Percentiles rank a stretch among this genome's conserved stretches.
These are phyloP conservation scores for Caenorhabditis afra DNA, from an alignment of 2,888 invertebrate genomes.

Conservation along the genomic window DNA sequence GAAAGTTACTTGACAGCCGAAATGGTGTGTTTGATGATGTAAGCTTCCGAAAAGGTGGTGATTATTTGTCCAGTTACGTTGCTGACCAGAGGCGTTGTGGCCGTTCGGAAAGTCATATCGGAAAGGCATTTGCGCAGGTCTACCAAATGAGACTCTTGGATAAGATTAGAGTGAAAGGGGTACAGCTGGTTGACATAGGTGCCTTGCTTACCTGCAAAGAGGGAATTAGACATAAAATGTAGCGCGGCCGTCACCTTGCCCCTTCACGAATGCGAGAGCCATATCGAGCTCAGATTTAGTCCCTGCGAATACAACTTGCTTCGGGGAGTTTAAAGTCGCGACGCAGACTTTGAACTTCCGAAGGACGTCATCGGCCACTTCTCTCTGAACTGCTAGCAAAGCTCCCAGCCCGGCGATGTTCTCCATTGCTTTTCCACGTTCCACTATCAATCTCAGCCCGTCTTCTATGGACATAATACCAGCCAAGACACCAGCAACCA, in stretches of 20 bases:
- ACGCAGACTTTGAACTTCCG: constrained; percentile 59
- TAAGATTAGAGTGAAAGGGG: constrained; percentile 73
- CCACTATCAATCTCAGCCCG: constrained; percentile 63
- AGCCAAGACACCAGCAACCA: constrained; percentile 65
- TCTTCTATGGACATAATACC: constrained; percentile 69
- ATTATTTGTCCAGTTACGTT: constrained; percentile 68
- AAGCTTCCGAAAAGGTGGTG: constrained; percentile 58
- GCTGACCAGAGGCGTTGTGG: constrained; percentile 65
- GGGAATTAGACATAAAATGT: neutral
- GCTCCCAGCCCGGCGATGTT: constrained; percentile 66
- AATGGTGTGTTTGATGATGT: constrained; percentile 67
- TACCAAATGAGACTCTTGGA: constrained; percentile 64
- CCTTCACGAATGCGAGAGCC: constrained; percentile 60
- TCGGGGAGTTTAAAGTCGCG: constrained; percentile 69
- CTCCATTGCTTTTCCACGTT: constrained; percentile 71
- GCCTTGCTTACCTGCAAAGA: constrained; percentile 59
- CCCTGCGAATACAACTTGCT: constrained; percentile 72
- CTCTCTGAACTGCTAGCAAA: constrained; percentile 69
- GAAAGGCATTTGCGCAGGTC: constrained; percentile 55
- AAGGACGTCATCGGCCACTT: constrained; percentile 60
- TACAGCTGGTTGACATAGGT: constrained; percentile 71
- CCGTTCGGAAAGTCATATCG: constrained; percentile 54
- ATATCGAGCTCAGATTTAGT: constrained; percentile 56
- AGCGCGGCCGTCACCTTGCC: constrained; percentile 24
- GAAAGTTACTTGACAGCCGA: constrained; percentile 60